These are phyloP conservation scores for Planococcus citri DNA, from an alignment of 1,140 invertebrate genomes.

Conservation along the genomic window DNA sequence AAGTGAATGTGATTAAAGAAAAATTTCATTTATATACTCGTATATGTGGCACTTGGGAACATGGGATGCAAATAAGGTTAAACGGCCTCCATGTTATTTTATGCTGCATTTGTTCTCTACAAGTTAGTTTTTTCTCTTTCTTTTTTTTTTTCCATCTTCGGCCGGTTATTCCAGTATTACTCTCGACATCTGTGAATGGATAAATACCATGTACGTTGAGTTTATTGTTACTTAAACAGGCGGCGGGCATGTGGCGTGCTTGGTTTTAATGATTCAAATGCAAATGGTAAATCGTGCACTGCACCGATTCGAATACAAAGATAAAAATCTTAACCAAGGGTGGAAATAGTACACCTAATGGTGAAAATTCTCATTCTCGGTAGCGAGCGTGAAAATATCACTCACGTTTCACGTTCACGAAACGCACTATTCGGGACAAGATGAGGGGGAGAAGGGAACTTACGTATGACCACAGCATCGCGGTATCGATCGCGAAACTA, in stretches of 20 bases:
- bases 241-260: background rate
- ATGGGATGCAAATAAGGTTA: slow-evolving; percentile 12
- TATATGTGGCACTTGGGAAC: background rate
- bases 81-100: background rate
- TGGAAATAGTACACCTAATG: background rate
- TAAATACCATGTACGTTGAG: slow-evolving; percentile 7
- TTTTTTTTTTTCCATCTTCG: background rate
- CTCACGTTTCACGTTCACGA: background rate
- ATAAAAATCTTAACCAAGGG: background rate
- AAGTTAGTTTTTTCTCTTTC: background rate
- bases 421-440: no score
- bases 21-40: background rate
- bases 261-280: slow-evolving; percentile 14
- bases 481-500: no score
- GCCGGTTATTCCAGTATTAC: slow-evolving; percentile 10
- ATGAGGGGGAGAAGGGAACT: no score
- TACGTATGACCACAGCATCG: no score
- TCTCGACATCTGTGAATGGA: slow-evolving; percentile 15
- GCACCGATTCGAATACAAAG: background rate
- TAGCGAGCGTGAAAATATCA: slow-evolving; percentile 1
- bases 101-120: background rate
- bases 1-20: background rate
- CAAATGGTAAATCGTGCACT: slow-evolving; percentile 10
- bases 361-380: background rate
- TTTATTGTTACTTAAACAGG: slow-evolving; percentile 9